Evolutionary conservation across 2,888 invertebrate species (phyloP), one percentile per base, ranked within the genome.

Genomic region (Leptothorax acervorum): DNA sequence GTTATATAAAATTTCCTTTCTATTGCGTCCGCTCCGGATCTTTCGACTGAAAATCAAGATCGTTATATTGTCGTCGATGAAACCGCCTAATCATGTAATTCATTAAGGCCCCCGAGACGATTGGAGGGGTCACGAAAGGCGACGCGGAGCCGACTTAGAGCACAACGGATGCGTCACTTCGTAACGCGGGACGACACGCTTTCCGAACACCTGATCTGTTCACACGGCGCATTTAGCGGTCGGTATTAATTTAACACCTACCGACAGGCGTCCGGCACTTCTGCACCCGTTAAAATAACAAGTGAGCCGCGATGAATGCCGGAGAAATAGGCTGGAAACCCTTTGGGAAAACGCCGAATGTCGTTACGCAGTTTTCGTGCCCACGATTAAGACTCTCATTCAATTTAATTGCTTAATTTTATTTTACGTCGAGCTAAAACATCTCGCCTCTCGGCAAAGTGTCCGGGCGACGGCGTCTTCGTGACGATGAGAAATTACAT

Each of bases 161-260:
- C 28, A 48, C 55, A 81, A 76, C 82, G 66, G 76, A 76, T 75
- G 71, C 12, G 79, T 35, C 82, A 73, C 74, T 73, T 86, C 55
- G 73, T 85, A 87, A 89, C 87, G 70, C 84, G 85, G 86, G 82
- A 87, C 87, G 88, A 88, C 88, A 87, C 89, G 90, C 79, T 89
- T 86, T 81, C 82, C 88, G 88, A 84, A 86, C 94, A 94, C 92
- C 94, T 94, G 94, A 93, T 92, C 91, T 87, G 89, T 93, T 94
- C 94, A 91, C 94, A 94, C 93, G 92, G 87, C 89, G 90, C 91
- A 87, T 93, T 93, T 92, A 93, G 89, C 90, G 87, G 88, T 88
- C 83, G 90, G 87, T 90, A 92, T 92, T 92, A 93, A 92, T 92
- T 92, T 89, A 88, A 88, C 88, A 86, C 86, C 87, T 84, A 87